A percentile compares a stretch with the other conserved stretches of the same genome.
phyloP scores from a whole-genome alignment of 2,888 invertebrate species.

The Cataglyphis livida region DNA sequence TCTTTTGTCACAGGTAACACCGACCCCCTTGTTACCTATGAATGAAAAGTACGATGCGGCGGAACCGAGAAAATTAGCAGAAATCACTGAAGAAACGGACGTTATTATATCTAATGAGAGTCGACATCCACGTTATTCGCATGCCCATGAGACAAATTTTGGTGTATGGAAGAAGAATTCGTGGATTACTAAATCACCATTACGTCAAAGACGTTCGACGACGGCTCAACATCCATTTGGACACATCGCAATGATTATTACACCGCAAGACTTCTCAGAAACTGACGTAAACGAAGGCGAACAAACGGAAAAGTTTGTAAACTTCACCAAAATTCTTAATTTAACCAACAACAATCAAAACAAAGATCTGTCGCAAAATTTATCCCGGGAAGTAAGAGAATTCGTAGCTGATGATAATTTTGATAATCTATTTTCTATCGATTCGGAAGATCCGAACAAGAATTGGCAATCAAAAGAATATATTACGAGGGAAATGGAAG shows the following conservation, averaged over 20 bases:
- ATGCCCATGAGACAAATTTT: conserved; percentile 62
- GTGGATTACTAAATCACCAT: conserved; percentile 78
- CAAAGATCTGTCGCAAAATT: conserved; percentile 25
- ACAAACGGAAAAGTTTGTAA: conserved; percentile 35
- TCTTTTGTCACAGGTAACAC: background rate
- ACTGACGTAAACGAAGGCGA: conserved; percentile 63
- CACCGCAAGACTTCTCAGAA: conserved; percentile 71
- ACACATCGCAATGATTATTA: conserved; percentile 58
- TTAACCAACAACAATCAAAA: conserved; percentile 4
- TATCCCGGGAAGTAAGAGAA: conserved; percentile 71
- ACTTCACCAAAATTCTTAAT: conserved; percentile 51
- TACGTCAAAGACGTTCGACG: conserved; percentile 60
- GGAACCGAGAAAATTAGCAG: conserved; percentile 78
- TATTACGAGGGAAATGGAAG: conserved; percentile 93
- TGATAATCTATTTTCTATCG: conserved; percentile 63
- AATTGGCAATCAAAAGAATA: conserved; percentile 87
- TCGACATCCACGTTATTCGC: conserved; percentile 70
- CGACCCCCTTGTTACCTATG: background rate
- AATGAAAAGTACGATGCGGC: conserved; percentile 74
- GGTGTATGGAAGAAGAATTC: conserved; percentile 79
- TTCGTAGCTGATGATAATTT: conserved; percentile 72
- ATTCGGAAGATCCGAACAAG: conserved; percentile 60
- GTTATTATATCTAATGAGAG: conserved; percentile 79
- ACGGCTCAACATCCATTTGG: background rate
- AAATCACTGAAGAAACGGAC: conserved; percentile 78